Evolutionary conservation across 37 sponge, comb jelly and placozoan genomes (phyloP), one percentile per base, ranked within the genome.

Genomic region (Agelas oroides): DNA sequence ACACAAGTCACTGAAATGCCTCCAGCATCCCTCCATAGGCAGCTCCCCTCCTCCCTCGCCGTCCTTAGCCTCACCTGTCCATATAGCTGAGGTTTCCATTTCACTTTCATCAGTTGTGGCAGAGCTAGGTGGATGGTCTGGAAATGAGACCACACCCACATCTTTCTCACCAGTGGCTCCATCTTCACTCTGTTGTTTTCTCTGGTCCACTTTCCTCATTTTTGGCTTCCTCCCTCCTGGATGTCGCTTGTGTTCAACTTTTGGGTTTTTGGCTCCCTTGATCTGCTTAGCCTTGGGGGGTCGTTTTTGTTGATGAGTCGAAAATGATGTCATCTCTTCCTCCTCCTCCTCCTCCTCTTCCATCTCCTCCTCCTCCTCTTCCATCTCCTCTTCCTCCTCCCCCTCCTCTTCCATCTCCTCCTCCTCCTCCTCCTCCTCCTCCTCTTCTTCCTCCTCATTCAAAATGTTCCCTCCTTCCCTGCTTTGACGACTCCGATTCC

Each of bases 1-100:
- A 31, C 46, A 76, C 40, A 88, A 70, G 2, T 36, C 69, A 54
- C 53, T 28, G 36, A 75, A 73, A 54, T 75, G 70, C 0, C 38
- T 34, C 82, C 57, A 70, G 53, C 37, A 40, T 2, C 71, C 71
- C 21, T 81, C 35, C 53, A 15, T 19, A 15, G 25, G 23, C 59
- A 70, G 33, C n/a, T 23, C 59, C 28, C 14, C 60, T 19, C 64
- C 24, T 16, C 33, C 27, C 70, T 28, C 23, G 36, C 32, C 24
- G 20, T 1, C 76, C 3, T 8, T 12, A 3, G 6, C 46, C 46
- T 46, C 46, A 12, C 46, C 46, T 8, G 8, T 46, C 46, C 46
- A 3, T 8, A 46, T 8, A 46, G 3, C 46, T n/a, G n/a, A n/a
- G n/a, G n/a, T n/a, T 8, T 46, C 46, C 3, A 3, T 8, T 6